Evolutionary conservation across 2,888 invertebrate genomes (phyloP), one percentile per base, ranked within the genome.

Genomic region (Standfussiana lucernea): DNA sequence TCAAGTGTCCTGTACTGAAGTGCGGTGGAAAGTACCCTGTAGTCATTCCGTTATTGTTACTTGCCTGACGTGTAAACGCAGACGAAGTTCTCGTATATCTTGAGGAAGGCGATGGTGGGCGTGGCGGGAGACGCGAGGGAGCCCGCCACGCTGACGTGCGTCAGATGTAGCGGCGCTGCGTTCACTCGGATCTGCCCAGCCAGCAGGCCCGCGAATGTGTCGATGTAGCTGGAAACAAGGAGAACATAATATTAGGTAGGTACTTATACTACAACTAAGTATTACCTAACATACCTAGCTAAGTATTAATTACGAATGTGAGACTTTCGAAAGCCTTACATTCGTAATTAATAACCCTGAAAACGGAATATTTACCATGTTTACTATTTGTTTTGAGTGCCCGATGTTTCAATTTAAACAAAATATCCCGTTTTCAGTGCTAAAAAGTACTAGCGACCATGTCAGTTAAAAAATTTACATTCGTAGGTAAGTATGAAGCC

Each of bases 141-240:
- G 56, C 99, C 99, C 79, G 98, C 97, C 72, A 99, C 98, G 80
- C 98, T 98, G 79, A 99, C 98, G 93, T 98, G 98, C 75, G 99
- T 98, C 82, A 99, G 97, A 93, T 98, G 98, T 53, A 99, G 96
- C 3, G 99, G 98, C 67, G 98, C 98, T 71, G 98, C 98, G 95
- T 99, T 99, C 93, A 99, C 98, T 89, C 98, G 97, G 91, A 99
- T 98, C 91, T 98, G 98, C 65, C 99, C 99, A 11, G 99, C 98
- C 75, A 99, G 97, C 68, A 99, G 97, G 2, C 99, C 99, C 72
- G 99, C 98, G 95, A 99, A 99, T 93, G 99, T 99, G 92, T 98
- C 98, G 87, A 99, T 98, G 96, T 99, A 99, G 95, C 99, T 99
- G 97, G 59, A 13, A 15, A 66, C 10, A 50, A 50, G 2, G 28